Evolutionary conservation across 1,140 invertebrate genomes (phyloP), one percentile per base, ranked within the genome.

Genomic region (Drosophila sucinea): DNA sequence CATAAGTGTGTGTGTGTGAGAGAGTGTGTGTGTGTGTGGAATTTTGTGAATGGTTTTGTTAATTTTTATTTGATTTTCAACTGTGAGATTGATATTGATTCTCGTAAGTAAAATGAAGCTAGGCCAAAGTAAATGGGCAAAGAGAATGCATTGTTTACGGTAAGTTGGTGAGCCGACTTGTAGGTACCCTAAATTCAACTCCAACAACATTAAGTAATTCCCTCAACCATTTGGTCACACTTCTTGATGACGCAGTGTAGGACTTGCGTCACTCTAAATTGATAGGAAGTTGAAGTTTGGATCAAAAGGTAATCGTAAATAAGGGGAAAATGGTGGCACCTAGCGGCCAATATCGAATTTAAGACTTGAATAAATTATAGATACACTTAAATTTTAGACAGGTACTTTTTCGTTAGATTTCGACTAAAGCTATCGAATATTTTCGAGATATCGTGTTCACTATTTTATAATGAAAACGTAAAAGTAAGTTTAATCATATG

Each of bases 1-100:
- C 47, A 32, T 38, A 74, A 75, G 63, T 74, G 41, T 44, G 17
- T 47, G 25, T 51, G 44, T 27, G 11, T 27, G 72, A 27, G 8
- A 27, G 17, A 41, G n/a, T 27, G 25, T 56, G 63, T 67, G 30
- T 33, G 38, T 10, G 32, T 29, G 32, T 32, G 17, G 57, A 60
- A 35, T 38, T 32, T 75, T 47, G 32, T 17, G 27, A 44, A 61
- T 32, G 33, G 35, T 4, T 33, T 17, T 40, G 33, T 35, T 6
- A 66, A 51, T 65, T 51, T 51, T 27, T 51, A 51, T 51, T 51
- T 25, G n/a, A n/a, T 51, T 51, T 51, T 51, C 44, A 10, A 27
- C 44, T 51, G 8, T 27, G 25, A 51, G 44, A 27, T 51, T 51
- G 44, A 51, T 51, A 51, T 51, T 25, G 44, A 51, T 27, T 51